Conservation (phyloP, 2,888 invertebrate genomes). For the Autographa gamma region DNA sequence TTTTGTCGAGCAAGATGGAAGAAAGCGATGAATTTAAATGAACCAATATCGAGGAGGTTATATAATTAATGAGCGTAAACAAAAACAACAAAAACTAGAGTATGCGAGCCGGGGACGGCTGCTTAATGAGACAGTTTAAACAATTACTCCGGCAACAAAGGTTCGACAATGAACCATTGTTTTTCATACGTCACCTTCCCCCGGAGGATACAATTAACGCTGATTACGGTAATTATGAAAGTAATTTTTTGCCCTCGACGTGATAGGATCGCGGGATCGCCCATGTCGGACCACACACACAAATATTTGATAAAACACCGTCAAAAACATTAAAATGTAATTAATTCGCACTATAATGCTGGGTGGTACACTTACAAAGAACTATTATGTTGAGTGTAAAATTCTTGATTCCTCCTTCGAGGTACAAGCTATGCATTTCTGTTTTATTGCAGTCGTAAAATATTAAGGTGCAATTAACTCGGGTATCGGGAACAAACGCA, state of each 20-base stretch:
- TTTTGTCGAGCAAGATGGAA: slow-evolving; percentile 36
- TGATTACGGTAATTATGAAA: slow-evolving; percentile 76
- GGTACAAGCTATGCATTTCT: slow-evolving; percentile 25
- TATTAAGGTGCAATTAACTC: slow-evolving; percentile 36
- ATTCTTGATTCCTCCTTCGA: slow-evolving; percentile 29
- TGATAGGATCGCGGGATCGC: slow-evolving; percentile 48
- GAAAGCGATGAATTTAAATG: slow-evolving; percentile 51
- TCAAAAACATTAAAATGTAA: slow-evolving; percentile 39
- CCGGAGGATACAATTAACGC: slow-evolving; percentile 70
- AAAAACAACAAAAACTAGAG: slow-evolving; percentile 60
- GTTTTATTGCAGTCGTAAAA: slow-evolving; percentile 29
- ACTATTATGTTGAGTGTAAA: slow-evolving; percentile 42
- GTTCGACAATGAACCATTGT: slow-evolving; percentile 73
- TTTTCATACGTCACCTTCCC: slow-evolving; percentile 76
- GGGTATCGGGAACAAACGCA: slow-evolving; percentile 6
- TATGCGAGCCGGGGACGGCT: slow-evolving; percentile 52
- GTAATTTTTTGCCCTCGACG: slow-evolving; percentile 60
- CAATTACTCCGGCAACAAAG: slow-evolving; percentile 73
- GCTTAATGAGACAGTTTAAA: slow-evolving; percentile 76
- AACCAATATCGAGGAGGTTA: slow-evolving; percentile 43
- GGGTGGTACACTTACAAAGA: slow-evolving; percentile 38
- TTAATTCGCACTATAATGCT: slow-evolving; percentile 48
- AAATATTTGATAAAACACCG: slow-evolving; percentile 51
- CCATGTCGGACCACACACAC: slow-evolving; percentile 47
- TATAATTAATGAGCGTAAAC: slow-evolving; percentile 61